Evolutionary conservation across 2,888 invertebrate genomes (phyloP), one percentile per base, ranked within the genome.

Genomic region (Tribolium freemani): DNA sequence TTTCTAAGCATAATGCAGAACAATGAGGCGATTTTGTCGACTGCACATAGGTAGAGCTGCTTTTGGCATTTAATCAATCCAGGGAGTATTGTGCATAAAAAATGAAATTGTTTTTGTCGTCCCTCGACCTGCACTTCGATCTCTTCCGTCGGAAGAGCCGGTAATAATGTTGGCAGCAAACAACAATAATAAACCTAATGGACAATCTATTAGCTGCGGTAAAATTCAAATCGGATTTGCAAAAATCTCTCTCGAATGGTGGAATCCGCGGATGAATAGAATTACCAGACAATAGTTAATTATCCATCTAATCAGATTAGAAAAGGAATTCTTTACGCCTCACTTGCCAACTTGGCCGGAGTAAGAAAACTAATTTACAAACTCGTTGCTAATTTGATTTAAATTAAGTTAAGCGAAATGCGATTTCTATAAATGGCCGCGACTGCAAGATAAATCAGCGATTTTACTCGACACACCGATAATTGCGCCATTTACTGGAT

Each of bases 311-410:
- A 84, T 83, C 82, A 79, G 82, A 84, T 84, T 83, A 83, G 80
- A 76, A 83, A 79, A 80, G 73, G 77, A 83, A 84, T 84, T 84
- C 83, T 83, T 84, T 83, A 81, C 84, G 83, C 82, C 80, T 80
- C 78, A 80, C 80, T 81, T 79, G 78, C 78, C 67, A 74, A 76
- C 75, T 78, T 72, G 72, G 76, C 69, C 71, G 75, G 76, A 80
- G 77, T 78, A 81, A 83, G 83, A 83, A 84, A 84, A 84, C 83
- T 84, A 84, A 85, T 84, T 85, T 83, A 83, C 83, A 83, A 84
- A 84, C 83, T 84, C 78, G 74, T 81, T 82, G 82, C 82, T 84
- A 84, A 85, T 84, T 84, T 83, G 82, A 83, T 84, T 84, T 81
- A 80, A 81, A 84, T 84, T 84, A 82, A 84, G 84, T 83, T 83